Percentiles rank a stretch among this genome's conserved stretches.
Conservation (phyloP, 2,888 invertebrate genomes). For the Tiphia femorata region DNA sequence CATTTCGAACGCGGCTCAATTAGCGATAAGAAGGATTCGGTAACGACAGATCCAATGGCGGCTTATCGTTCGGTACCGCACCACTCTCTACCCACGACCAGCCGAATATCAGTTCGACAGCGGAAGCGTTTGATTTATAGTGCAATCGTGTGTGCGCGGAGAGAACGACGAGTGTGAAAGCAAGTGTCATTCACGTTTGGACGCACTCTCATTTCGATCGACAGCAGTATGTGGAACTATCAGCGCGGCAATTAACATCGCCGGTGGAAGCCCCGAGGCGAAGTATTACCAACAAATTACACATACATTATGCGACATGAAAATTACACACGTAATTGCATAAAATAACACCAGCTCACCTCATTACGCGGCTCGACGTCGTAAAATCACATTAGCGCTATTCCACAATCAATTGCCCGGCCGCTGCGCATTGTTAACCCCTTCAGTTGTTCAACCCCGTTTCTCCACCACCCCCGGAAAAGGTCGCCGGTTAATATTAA, state of each 20-base stretch:
- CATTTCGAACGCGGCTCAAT: too few species aligned
- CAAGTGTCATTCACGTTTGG: not conserved
- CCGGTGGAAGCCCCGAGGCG: constrained; percentile 12
- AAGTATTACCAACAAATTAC: constrained; percentile 13
- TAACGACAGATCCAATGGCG: too few species aligned
- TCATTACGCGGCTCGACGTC: too few species aligned
- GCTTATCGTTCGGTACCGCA: too few species aligned
- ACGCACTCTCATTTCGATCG: not conserved
- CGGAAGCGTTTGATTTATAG: too few species aligned
- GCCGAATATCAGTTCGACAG: too few species aligned
- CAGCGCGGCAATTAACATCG: constrained; percentile 5
- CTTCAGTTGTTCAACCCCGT: too few species aligned
- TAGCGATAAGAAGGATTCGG: too few species aligned
- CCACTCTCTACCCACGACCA: too few species aligned
- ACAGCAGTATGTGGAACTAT: not conserved
- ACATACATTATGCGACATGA: constrained; percentile 18
- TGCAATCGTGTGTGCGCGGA: too few species aligned
- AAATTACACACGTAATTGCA: constrained; percentile 27
- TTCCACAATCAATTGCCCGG: constrained; percentile 27
- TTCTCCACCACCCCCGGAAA: constrained; percentile 24
- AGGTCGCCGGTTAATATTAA: constrained; percentile 31
- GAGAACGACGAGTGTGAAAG: too few species aligned
- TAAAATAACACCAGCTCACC: constrained; percentile 30
- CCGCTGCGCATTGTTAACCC: too few species aligned
- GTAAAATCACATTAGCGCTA: constrained; percentile 29